Evolutionary conservation across 2,797 vertebrate species (phyloP).

Genomic region (Tokudaia muenninki): DNA sequence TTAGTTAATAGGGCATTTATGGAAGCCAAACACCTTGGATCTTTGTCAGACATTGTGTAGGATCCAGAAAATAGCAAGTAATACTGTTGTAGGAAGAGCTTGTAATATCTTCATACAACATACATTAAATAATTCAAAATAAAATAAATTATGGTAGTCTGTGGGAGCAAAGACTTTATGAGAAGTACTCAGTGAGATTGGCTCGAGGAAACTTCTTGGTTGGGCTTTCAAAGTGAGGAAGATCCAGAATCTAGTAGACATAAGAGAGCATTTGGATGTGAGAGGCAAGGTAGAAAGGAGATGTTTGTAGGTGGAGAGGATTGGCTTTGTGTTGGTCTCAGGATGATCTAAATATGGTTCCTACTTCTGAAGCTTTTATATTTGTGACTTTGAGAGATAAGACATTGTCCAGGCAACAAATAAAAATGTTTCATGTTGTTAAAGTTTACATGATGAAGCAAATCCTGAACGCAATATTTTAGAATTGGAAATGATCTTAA

Average conservation of each 20-base stretch:
- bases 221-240: slow-evolving; percentile 44
- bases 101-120: not conserved
- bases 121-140: not conserved
- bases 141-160: not conserved
- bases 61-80: slow-evolving; percentile 29
- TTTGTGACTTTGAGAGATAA: slow-evolving; percentile 23
- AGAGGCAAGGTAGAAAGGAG: not conserved
- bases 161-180: not conserved
- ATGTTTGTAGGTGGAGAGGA: not conserved
- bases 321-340: not conserved
- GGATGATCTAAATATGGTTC: not conserved
- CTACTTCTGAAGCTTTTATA: slow-evolving; percentile 27
- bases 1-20: slow-evolving; percentile 28
- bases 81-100: not conserved
- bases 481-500: slow-evolving; percentile 48
- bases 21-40: not conserved
- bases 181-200: not conserved
- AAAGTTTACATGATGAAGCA: slow-evolving; percentile 53
- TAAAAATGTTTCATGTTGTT: not conserved
- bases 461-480: slow-evolving; percentile 33
- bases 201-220: not conserved
- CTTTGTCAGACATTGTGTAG: not conserved
- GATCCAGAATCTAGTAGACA: not conserved
- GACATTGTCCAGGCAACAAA: not conserved
- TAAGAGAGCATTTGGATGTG: not conserved